Percentiles rank a stretch among this genome's conserved stretches.
Conservation (phyloP, 2,113 vertebrate species). For the Okapia johnstoni region DNA sequence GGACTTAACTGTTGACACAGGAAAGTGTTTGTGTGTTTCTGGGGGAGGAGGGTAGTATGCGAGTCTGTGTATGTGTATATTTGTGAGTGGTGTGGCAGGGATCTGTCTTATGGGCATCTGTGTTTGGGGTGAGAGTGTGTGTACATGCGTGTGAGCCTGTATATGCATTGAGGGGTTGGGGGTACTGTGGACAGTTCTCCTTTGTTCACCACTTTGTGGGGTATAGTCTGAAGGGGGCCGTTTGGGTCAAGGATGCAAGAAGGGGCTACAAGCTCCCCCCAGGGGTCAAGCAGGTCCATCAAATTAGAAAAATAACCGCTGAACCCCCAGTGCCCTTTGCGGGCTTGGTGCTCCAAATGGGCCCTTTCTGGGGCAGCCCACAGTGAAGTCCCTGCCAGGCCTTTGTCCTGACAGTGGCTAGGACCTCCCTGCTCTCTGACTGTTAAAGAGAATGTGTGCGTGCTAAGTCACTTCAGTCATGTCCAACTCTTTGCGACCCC, state of each 20-base stretch:
- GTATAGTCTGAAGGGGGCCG: neutral
- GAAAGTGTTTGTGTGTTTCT: neutral
- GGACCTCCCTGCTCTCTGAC: neutral
- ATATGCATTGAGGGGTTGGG: rapidly evolving
- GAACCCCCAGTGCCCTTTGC: neutral
- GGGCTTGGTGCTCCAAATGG: too few relatives aligned
- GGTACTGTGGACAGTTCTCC: neutral
- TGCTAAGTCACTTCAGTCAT: neutral
- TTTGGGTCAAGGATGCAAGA: too few relatives aligned
- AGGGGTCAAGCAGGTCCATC: neutral
- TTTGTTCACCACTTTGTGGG: neutral
- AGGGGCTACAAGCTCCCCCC: neutral
- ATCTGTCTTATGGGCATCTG: neutral
- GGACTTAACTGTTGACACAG: neutral
- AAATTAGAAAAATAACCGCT: neutral
- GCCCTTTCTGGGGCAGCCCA: too few relatives aligned
- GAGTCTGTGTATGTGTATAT: neutral
- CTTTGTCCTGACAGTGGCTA: neutral
- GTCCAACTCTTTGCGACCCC: neutral
- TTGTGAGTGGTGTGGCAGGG: neutral
- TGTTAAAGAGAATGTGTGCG: neutral
- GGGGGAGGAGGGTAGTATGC: neutral
- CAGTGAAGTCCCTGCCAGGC: neutral
- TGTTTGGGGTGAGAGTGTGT: neutral
- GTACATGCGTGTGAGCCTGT: neutral